Evolutionary conservation across 1,140 invertebrate genomes (phyloP), one percentile per base, ranked within the genome.

Genomic region (Chelonus insularis): DNA sequence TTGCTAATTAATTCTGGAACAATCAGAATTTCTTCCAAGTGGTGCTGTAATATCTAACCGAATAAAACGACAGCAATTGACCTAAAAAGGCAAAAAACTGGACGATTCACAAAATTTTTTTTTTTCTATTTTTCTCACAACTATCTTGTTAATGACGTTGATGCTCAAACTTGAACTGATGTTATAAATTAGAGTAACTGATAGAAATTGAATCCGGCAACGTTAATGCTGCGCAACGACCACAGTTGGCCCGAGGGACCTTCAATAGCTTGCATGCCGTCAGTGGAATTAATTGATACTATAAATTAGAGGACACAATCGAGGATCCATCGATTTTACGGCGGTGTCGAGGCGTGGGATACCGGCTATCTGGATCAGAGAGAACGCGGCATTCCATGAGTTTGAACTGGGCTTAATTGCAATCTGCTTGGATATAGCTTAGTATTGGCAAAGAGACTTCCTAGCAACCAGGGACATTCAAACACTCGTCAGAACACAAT

Each of bases 221-320:
- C 64, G 65, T 68, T 65, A 64, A 56, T 65, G 71, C 64, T 65
- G 59, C 56, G 61, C 51, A 25, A 63, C 37, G 60, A 57, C 57
- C 55, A 8, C 32, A 36, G 57, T 54, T 14, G 45, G 32, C 23
- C 36, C 36, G 37, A 32, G 58, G 36, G 23, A 52, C 11, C 43
- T 9, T 18, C 48, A n/a, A 12, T 48, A 11, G 11, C 45, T 18
- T 16, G 18, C 12, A 16, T 14, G 37, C 58, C 68, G 69, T 66
- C 70, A 68, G 65, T 67, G 55, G 73, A 79, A 79, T 79, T 77
- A 79, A 79, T 77, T 79, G 75, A 77, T 75, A 77, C 77, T 77
- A 79, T 79, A 79, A 79, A 79, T 79, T 77, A 79, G 72, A 74
- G 73, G 71, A 74, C 72, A 75, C 77, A 73, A 76, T 75, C 71